Base-by-base conservation (phyloP, 2,113 vertebrate species). In the Pampusana beccarii region DNA sequence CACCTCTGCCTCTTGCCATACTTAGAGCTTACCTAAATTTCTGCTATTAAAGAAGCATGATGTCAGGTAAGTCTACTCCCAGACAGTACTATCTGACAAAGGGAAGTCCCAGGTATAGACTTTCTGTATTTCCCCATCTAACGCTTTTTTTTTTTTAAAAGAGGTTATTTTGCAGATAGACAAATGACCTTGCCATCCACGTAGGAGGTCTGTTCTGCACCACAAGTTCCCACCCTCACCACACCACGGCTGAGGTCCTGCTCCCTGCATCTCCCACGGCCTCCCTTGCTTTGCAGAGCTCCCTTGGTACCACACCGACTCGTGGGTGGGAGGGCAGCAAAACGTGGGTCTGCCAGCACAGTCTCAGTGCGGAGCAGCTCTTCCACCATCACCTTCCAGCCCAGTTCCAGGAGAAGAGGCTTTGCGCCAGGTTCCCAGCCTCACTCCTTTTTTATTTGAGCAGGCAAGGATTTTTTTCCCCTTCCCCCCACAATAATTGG, bases 11-110 rank as follows among this genome's bases (percentile, higher is more conserved):
- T 58, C 56, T 83, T 61, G 48, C 10, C 38, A 62, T 57, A 66
- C 28, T 94, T 84, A 40, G 38, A 66, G 9, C 34, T 71, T 48
- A 38, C 40, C 57, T 70, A 44, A 8, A 62, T 51, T 86, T 66
- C 46, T 61, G 25, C 25, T 58, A 17, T 66, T 89, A 60, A 71
- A 84, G 86, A 78, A 56, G 4, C 29, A 57, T 10, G 6, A 36
- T 65, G 29, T 64, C 44, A 25, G 24, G 25, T 61, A 62, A 75
- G 42, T 10, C 53, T 94, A 28, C 50, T 92, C 46, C 58, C 21
- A 83, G 42, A 9, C 5, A 16, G 31, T 1, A 2, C 25, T 75
- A 17, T 67, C 31, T 79, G 57, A 60, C 0, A 0, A 56, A 10
- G 8, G 14, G 38, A 92, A 86, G 40, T 83, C 58, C 16, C 33